These are phyloP conservation scores for Eupithecia dodoneata DNA, from an alignment of 2,888 invertebrate genomes.

Conservation along the genomic window DNA sequence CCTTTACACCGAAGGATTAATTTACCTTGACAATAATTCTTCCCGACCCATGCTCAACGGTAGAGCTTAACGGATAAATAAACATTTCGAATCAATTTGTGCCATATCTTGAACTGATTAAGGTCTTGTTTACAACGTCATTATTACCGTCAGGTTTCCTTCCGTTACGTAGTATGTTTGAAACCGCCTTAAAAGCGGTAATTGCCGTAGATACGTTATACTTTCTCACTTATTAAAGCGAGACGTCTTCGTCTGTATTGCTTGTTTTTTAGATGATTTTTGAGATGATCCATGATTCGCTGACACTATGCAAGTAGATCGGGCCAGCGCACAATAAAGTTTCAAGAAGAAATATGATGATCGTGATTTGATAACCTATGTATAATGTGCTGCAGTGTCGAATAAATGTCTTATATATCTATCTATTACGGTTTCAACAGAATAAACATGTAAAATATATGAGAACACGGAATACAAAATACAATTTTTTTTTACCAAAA, in stretches of 20 bases:
- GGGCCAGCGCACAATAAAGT: background rate
- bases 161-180: conserved; percentile 48
- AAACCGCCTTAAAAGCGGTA: conserved; percentile 55
- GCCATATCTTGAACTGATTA: conserved; percentile 10
- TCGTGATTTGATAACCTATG: too few species aligned
- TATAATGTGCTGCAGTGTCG: too few species aligned
- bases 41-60: background rate
- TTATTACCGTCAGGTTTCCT: conserved; percentile 3
- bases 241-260: conserved; percentile 35
- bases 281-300: conserved; percentile 16
- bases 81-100: conserved; percentile 9
- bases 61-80: conserved; percentile 6
- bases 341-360: background rate
- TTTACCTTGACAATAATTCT: background rate
- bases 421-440: background rate
- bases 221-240: conserved; percentile 62
- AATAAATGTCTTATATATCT: too few species aligned
- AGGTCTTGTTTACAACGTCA: conserved; percentile 7
- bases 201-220: conserved; percentile 52
- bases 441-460: background rate
- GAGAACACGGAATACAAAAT: background rate
- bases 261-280: conserved; percentile 30
- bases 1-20: background rate
- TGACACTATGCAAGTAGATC: conserved; percentile 17
- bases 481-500: too few species aligned